These are phyloP conservation scores for Harpalus rufipes DNA, from an alignment of 2,888 invertebrate species.

Conservation along the genomic window DNA sequence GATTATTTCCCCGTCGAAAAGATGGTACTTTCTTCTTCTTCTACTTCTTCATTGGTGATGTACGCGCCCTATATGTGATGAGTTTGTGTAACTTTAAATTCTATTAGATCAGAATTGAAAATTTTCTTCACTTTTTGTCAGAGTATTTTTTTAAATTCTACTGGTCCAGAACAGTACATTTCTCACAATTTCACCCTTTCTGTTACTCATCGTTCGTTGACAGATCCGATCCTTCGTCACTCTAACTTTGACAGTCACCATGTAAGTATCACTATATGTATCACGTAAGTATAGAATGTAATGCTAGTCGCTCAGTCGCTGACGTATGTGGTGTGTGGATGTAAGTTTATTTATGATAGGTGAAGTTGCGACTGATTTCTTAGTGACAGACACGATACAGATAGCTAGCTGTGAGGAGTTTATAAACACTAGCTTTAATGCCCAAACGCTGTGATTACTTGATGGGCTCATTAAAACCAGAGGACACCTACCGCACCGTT, in stretches of 20 bases:
- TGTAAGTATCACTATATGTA: background rate
- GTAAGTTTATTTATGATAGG: constrained; percentile 69
- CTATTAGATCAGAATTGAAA: too few relatives aligned
- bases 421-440: constrained; percentile 75
- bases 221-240: background rate
- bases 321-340: constrained; percentile 42
- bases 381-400: constrained; percentile 68
- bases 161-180: too few relatives aligned
- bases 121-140: too few relatives aligned
- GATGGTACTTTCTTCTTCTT: too few relatives aligned
- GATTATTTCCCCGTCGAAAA: too few relatives aligned
- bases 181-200: background rate
- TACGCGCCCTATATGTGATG: too few relatives aligned
- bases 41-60: too few relatives aligned
- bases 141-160: too few relatives aligned
- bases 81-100: too few relatives aligned
- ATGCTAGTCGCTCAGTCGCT: background rate
- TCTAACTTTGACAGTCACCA: background rate
- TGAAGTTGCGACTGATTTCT: constrained; percentile 68
- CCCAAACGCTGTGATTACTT: constrained; percentile 76
- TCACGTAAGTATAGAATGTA: background rate
- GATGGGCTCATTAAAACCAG: constrained; percentile 75
- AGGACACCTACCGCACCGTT: constrained; percentile 70
- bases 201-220: background rate
- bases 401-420: constrained; percentile 69